Evolutionary conservation across 64 coral and sea anemone species (phyloP).

Genomic region (Stylophora pistillata): DNA sequence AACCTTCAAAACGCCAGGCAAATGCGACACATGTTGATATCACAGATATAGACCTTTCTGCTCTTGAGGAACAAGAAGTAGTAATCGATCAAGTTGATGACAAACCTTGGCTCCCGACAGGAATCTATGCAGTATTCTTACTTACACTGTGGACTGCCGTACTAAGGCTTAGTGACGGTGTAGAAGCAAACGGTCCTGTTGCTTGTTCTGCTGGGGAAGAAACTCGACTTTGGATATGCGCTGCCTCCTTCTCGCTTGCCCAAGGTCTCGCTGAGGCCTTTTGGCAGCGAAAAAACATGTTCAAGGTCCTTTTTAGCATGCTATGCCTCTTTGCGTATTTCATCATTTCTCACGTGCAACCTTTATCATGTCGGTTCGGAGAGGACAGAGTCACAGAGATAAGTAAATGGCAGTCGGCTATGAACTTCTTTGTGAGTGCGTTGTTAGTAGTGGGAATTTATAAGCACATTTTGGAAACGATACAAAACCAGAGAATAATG

Average conservation of each 20-base stretch:
- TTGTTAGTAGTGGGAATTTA: constrained; percentile 62
- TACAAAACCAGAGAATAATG: constrained; percentile 7
- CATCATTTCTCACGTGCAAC: constrained; percentile 63
- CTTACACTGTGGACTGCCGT: constrained; percentile 84
- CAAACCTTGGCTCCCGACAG: constrained; percentile 73
- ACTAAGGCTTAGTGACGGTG: constrained; percentile 69
- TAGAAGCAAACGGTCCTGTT: constrained; percentile 71
- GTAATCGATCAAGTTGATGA: constrained; percentile 22
- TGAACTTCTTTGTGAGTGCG: constrained; percentile 78
- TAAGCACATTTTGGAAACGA: constrained; percentile 40
- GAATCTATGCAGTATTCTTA: constrained; percentile 67
- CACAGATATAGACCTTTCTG: constrained; percentile 31
- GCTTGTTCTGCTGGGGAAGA: constrained; percentile 71
- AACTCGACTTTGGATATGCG: constrained; percentile 81
- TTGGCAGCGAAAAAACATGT: constrained; percentile 64
- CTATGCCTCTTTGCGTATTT: constrained; percentile 76
- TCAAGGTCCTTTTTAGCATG: constrained; percentile 80
- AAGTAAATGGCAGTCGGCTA: constrained; percentile 83
- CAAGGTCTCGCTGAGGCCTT: constrained; percentile 68
- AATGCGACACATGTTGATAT: constrained; percentile 42
- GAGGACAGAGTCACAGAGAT: constrained; percentile 58
- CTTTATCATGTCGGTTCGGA: constrained; percentile 72
- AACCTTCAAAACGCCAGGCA: neutral
- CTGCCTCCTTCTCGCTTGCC: constrained; percentile 54
- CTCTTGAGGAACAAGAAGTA: constrained; percentile 7